A percentile compares a stretch with the other conserved stretches of the same genome.
Evolutionary conservation across 2,797 vertebrate species (phyloP).

Genomic region (Eospalax fontanierii): DNA sequence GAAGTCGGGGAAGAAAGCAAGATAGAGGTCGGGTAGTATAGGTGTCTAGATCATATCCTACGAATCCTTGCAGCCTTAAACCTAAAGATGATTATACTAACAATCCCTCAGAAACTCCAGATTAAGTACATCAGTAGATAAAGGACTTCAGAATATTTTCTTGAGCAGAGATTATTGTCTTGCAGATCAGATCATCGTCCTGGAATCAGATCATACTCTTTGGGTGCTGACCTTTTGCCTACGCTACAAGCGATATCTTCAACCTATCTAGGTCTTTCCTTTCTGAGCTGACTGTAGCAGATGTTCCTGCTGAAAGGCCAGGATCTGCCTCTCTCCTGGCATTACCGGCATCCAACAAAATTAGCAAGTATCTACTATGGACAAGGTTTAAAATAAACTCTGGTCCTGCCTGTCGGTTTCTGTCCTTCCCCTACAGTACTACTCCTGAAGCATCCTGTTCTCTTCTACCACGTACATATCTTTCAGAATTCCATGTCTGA

Average conservation of each 20-base stretch:
- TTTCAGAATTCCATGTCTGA: background rate
- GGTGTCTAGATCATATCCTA: background rate
- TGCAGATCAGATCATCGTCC: background rate
- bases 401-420: background rate
- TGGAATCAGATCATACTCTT: background rate
- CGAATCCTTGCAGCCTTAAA: conserved; percentile 12
- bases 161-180: background rate
- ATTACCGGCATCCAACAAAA: background rate
- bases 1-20: background rate
- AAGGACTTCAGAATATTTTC: background rate
- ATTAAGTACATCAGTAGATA: background rate
- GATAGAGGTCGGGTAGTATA: background rate
- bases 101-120: conserved; percentile 23
- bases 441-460: background rate
- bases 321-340: background rate
- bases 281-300: background rate
- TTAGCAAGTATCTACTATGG: background rate
- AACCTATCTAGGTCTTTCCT: background rate
- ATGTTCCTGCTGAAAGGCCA: background rate
- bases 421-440: background rate
- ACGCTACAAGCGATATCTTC: background rate
- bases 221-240: background rate
- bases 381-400: background rate
- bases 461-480: background rate
- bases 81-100: background rate